Evolutionary conservation across 2,113 vertebrate genomes (phyloP).

Genomic region (Notothenia coriiceps): DNA sequence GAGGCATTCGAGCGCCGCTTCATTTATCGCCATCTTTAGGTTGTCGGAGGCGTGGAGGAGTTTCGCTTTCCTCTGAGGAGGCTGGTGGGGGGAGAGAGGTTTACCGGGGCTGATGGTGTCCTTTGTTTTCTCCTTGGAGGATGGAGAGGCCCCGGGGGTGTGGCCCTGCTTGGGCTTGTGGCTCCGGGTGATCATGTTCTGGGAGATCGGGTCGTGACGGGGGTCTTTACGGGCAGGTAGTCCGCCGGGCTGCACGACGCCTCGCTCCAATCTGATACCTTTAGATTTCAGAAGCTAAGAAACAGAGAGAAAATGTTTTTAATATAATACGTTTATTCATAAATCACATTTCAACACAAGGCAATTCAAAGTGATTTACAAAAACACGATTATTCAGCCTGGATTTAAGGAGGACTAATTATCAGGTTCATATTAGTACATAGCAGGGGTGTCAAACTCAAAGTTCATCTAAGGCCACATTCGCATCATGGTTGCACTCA

Average conservation of each 20-base stretch:
- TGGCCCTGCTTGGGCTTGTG: slow-evolving; percentile 85
- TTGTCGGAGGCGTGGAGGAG: slow-evolving; percentile 85
- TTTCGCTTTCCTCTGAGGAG: slow-evolving; percentile 79
- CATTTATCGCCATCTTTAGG: slow-evolving; percentile 76
- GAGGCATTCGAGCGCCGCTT: slow-evolving; percentile 78
- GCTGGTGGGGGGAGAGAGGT: slow-evolving; percentile 65
- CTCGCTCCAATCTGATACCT: slow-evolving; percentile 87
- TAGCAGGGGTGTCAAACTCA: no score
- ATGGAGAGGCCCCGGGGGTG: slow-evolving; percentile 63
- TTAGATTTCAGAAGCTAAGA: slow-evolving; percentile 90
- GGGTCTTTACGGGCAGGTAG: slow-evolving; percentile 82
- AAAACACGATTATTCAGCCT: no score
- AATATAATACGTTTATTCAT: not conserved
- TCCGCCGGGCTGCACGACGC: slow-evolving; percentile 65
- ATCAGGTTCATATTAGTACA: no score
- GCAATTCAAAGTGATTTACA: no score
- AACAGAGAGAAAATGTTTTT: slow-evolving; percentile 59
- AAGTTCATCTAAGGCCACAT: no score
- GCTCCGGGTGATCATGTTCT: slow-evolving; percentile 75
- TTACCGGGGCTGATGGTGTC: slow-evolving; percentile 84
- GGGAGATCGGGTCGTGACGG: slow-evolving; percentile 83
- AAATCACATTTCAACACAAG: no score
- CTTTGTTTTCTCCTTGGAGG: slow-evolving; percentile 74
- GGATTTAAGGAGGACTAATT: no score
- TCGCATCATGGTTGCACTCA: no score